phyloP scores from a whole-genome alignment of 2,888 invertebrate species.

The Cephus pulcher region DNA sequence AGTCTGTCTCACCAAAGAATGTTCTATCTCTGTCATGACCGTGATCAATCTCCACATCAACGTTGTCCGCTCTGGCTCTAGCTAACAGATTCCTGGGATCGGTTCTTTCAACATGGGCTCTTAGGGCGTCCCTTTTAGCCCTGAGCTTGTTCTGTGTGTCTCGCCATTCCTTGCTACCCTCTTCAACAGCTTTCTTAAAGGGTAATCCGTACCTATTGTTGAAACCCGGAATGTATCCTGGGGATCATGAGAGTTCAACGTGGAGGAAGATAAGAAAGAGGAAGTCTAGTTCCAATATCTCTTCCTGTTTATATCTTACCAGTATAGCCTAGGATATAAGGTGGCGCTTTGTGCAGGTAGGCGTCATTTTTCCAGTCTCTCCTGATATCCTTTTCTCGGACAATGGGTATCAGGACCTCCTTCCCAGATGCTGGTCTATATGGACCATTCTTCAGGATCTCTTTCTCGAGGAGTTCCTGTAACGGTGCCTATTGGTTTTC shows the following conservation, averaged over 20 bases:
- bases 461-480: conserved; percentile 67
- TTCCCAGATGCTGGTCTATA: conserved; percentile 70
- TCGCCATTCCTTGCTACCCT: conserved; percentile 71
- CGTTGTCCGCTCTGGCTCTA: conserved; percentile 49
- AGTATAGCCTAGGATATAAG: conserved; percentile 78
- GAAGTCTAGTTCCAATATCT: neutral
- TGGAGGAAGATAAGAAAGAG: neutral
- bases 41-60: conserved; percentile 51
- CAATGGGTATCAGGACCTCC: conserved; percentile 51
- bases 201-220: conserved; percentile 72
- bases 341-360: conserved; percentile 51
- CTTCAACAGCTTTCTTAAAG: conserved; percentile 67
- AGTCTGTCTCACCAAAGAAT: conserved; percentile 44
- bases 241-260: conserved; percentile 7
- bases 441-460: conserved; percentile 68
- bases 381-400: conserved; percentile 53
- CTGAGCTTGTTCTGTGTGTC: conserved; percentile 61
- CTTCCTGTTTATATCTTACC: conserved; percentile 59
- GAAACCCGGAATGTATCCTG: conserved; percentile 77
- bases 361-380: conserved; percentile 54
- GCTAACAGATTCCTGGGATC: conserved; percentile 54
- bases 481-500: conserved; percentile 10
- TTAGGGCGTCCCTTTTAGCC: conserved; percentile 48
- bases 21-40: conserved; percentile 41
- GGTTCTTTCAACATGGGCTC: conserved; percentile 47